These are phyloP conservation scores for Morus bassanus DNA, from an alignment of 2,797 vertebrate genomes.

Conservation along the genomic window DNA sequence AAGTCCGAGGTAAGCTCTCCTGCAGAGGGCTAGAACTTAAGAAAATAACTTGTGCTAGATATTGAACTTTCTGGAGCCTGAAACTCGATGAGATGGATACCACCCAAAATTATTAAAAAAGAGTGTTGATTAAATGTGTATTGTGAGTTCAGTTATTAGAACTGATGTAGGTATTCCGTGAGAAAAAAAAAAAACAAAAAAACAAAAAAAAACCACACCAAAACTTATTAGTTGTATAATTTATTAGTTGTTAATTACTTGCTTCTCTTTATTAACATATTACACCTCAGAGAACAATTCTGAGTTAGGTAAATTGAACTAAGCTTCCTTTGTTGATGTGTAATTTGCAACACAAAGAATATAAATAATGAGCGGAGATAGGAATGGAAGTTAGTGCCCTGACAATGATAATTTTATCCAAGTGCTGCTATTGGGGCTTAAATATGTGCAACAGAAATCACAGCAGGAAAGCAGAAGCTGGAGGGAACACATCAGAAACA, in stretches of 20 bases:
- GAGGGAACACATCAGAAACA: slow-evolving; percentile 1
- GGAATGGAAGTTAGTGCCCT: slow-evolving; percentile 16
- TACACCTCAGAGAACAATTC: slow-evolving; percentile 64
- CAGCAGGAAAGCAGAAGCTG: slow-evolving; percentile 15
- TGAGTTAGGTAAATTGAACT: slow-evolving; percentile 67
- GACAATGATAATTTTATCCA: slow-evolving; percentile 44
- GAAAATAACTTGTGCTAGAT: neutral
- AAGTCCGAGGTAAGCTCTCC: neutral
- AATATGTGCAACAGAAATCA: slow-evolving; percentile 18
- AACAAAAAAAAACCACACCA: neutral
- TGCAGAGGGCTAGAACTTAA: neutral
- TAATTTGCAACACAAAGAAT: slow-evolving; percentile 61
- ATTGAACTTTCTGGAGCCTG: neutral
- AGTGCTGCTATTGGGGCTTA: slow-evolving; percentile 31
- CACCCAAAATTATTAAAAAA: neutral
- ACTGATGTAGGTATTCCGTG: neutral
- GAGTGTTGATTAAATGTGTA: neutral
- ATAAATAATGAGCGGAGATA: slow-evolving; percentile 55
- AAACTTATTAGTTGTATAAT: slow-evolving; percentile 46
- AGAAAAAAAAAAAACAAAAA: neutral
- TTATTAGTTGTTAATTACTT: slow-evolving; percentile 60
- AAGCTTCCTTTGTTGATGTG: slow-evolving; percentile 56
- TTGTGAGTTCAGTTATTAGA: neutral
- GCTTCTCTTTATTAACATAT: slow-evolving; percentile 64
- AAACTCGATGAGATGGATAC: neutral